A percentile compares a stretch with the other conserved stretches of the same genome.
Conservation (phyloP, 2,797 vertebrate species). For the Columba guinea region DNA sequence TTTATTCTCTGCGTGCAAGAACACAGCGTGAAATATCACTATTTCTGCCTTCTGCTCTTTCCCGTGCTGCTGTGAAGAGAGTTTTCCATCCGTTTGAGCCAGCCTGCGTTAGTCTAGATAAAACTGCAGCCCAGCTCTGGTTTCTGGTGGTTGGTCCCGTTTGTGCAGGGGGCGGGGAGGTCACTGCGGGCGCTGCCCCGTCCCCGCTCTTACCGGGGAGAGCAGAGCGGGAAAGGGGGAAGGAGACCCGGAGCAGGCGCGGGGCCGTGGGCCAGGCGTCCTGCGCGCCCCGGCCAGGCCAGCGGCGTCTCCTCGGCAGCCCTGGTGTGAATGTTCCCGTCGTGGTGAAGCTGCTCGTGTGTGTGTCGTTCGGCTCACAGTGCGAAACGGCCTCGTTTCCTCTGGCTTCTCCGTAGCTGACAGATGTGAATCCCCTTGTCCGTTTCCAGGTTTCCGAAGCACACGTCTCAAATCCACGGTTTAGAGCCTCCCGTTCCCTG, state of each 20-base stretch:
- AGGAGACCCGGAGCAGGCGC: neutral
- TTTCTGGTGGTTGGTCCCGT: neutral
- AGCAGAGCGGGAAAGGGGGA: neutral
- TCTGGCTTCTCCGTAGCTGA: neutral
- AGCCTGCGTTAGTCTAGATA: neutral
- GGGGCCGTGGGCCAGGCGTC: neutral
- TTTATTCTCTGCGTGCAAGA: neutral
- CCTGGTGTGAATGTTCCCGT: neutral
- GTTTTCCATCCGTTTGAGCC: neutral
- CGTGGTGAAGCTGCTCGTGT: neutral
- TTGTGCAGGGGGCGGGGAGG: neutral
- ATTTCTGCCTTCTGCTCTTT: neutral
- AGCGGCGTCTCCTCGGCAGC: neutral
- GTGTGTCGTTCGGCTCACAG: constrained; percentile 13
- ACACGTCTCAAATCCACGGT: neutral
- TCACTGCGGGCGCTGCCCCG: neutral
- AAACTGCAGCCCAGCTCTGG: neutral
- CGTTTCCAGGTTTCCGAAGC: neutral
- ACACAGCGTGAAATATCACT: neutral
- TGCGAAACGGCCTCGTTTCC: neutral
- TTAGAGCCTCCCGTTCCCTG: neutral
- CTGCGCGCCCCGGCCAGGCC: neutral
- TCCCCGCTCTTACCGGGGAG: neutral
- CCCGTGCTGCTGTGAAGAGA: neutral
- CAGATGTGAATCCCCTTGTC: neutral